phyloP scores from a whole-genome alignment of 2,888 invertebrate genomes.

The Rhopalosiphum nymphaeae region DNA sequence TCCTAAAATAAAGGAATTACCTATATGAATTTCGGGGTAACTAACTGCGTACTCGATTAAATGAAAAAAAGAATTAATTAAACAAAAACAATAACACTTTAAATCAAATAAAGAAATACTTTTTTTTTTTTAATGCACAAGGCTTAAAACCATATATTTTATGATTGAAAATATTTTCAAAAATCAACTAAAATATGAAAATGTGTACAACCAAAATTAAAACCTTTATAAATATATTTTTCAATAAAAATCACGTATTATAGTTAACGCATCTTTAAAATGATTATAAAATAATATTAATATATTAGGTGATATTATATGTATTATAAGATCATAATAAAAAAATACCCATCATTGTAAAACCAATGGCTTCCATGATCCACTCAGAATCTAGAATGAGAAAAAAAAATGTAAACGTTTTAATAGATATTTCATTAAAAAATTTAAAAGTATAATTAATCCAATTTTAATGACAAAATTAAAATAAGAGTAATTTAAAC shows the following conservation, averaged over 20 bases:
- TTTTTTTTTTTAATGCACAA: neutral
- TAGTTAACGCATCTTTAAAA: neutral
- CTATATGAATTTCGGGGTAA: neutral
- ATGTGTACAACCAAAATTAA: neutral
- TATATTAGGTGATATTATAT: neutral
- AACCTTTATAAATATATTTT: neutral
- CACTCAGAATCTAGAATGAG: conserved; percentile 58
- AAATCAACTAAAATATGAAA: neutral
- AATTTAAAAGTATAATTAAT: neutral
- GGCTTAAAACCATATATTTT: neutral
- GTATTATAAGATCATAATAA: conserved; percentile 5
- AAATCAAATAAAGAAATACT: neutral
- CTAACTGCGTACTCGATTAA: neutral
- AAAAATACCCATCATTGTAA: conserved; percentile 43
- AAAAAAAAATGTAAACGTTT: conserved; percentile 39
- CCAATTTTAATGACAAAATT: neutral
- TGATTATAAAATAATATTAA: conserved; percentile 9
- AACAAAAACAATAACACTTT: neutral
- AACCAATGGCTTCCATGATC: conserved; percentile 39
- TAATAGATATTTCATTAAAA: neutral
- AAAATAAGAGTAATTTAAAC: neutral
- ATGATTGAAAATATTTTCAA: neutral
- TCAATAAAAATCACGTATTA: neutral
- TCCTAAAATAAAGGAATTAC: neutral
- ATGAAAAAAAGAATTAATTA: too few species aligned